Conservation (phyloP, 2,113 vertebrate genomes). For the Pedetes capensis region DNA sequence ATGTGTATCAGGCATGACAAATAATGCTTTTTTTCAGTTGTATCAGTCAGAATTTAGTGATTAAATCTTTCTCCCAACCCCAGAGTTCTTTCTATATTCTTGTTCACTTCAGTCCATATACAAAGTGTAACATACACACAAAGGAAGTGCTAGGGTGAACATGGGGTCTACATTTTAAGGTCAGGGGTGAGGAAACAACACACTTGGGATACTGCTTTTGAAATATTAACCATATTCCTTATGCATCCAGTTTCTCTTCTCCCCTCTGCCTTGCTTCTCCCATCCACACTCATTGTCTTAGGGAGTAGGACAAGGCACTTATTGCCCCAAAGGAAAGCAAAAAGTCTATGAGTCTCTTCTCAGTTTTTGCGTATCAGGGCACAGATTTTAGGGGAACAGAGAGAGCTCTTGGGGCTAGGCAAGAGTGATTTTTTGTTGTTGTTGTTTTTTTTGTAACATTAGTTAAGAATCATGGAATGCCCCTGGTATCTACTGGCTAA, state of each 20-base stretch:
- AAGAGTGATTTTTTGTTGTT: neutral
- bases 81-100: neutral
- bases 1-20: neutral
- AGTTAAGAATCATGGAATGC: neutral
- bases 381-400: neutral
- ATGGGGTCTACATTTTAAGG: neutral
- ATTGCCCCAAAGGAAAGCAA: neutral
- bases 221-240: neutral
- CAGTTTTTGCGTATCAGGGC: neutral
- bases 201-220: neutral
- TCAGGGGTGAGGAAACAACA: neutral
- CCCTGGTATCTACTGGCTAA: neutral
- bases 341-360: neutral
- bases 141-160: neutral
- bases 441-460: neutral
- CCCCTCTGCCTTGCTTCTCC: no score
- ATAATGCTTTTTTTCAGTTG: neutral
- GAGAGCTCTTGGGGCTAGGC: neutral
- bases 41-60: conserved; percentile 18
- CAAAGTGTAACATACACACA: neutral
- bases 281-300: neutral
- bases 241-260: no score
- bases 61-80: neutral
- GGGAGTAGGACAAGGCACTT: neutral
- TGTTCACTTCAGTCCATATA: neutral